These are phyloP conservation scores for Florisuga fusca DNA, from an alignment of 2,797 vertebrate genomes.

Conservation along the genomic window DNA sequence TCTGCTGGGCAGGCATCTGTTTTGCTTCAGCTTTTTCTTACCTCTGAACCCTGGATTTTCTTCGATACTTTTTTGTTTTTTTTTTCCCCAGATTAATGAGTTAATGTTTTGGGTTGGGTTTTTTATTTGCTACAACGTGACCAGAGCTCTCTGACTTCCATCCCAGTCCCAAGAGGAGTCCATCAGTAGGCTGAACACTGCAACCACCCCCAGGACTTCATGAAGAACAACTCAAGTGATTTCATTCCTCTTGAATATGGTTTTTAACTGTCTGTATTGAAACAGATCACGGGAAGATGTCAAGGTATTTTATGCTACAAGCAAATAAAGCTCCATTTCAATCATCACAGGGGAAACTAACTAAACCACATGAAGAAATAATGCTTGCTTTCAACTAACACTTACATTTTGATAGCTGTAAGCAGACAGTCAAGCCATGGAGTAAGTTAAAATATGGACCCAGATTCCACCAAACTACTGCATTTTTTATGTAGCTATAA, in stretches of 20 bases:
- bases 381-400: not conserved
- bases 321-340: not conserved
- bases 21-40: conserved; percentile 45
- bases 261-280: not conserved
- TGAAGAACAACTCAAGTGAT: not conserved
- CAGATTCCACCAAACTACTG: not conserved
- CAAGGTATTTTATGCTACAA: not conserved
- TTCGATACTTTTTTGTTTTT: not conserved
- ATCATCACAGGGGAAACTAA: not conserved
- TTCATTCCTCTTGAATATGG: not conserved
- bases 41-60: not conserved
- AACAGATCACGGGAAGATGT: not conserved
- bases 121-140: not conserved
- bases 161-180: not conserved
- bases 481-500: not conserved
- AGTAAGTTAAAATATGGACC: not conserved
- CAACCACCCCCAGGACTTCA: not conserved
- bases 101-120: not conserved
- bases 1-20: conserved; percentile 11
- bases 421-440: not conserved
- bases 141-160: not conserved
- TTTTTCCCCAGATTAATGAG: not conserved
- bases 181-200: not conserved
- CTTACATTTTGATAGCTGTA: not conserved
- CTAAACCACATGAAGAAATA: not conserved